Conservation (phyloP, 2,888 invertebrate genomes). For the Andrena bucephala region DNA sequence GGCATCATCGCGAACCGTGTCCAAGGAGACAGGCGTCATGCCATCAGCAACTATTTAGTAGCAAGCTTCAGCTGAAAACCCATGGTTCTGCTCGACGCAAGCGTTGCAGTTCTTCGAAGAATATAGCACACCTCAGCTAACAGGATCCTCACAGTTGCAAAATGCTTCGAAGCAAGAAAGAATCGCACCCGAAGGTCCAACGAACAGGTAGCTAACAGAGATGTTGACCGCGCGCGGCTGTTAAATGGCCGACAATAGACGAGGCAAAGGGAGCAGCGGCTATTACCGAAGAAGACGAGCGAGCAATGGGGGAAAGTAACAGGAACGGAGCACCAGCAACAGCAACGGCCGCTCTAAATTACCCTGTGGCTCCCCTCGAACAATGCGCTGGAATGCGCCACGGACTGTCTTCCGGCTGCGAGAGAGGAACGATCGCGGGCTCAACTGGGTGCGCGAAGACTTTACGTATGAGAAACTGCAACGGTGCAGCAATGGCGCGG, state of each 20-base stretch:
- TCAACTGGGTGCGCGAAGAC: conserved; percentile 31
- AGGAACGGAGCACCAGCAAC: conserved; percentile 41
- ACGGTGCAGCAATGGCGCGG: background rate
- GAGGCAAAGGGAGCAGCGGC: conserved; percentile 23
- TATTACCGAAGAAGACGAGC: conserved; percentile 52
- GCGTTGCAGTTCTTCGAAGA: too few relatives aligned
- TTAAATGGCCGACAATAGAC: conserved; percentile 43
- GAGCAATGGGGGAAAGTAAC: conserved; percentile 39
- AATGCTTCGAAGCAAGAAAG: background rate
- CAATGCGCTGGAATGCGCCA: conserved; percentile 60
- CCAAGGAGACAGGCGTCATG: conserved; percentile 2
- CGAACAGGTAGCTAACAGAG: conserved; percentile 22
- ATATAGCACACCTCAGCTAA: background rate
- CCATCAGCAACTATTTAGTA: conserved; percentile 1
- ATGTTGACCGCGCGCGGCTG: conserved; percentile 40
- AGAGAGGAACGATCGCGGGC: conserved; percentile 48
- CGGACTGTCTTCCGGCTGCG: conserved; percentile 58
- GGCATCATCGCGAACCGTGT: conserved; percentile 12
- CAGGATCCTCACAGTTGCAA: background rate
- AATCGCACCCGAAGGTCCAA: background rate
- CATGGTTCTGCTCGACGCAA: too few relatives aligned
- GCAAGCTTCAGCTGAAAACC: background rate
- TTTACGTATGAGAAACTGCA: conserved; percentile 42
- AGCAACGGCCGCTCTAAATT: conserved; percentile 59
- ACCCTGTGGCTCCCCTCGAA: conserved; percentile 49